Base-by-base conservation (phyloP, 2,888 invertebrate genomes). In the Lepetodrilus schrolli region DNA sequence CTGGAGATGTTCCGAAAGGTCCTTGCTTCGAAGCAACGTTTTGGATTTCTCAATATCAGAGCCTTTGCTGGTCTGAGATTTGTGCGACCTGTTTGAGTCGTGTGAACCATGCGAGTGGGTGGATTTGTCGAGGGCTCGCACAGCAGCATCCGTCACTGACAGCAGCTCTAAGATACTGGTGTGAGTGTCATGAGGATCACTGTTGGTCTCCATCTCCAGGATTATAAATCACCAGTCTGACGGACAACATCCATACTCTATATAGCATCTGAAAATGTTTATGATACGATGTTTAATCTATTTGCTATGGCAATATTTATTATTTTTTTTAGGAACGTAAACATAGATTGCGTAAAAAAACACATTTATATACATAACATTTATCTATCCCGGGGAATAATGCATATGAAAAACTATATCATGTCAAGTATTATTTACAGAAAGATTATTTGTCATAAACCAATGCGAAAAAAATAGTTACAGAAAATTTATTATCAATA, bases 111-210 rank as follows among this genome's bases (percentile, higher is more conserved):
- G 73, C 20, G 74, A 81, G 20, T 77, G 74, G 30, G 72, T 73
- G 3, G 84, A 82, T 72, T 79, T 87, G 72, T 83, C 80, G 49
- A 87, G 69, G 7, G 85, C 84, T 70, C 83, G 83, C 4, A 86
- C 85, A 47, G 84, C 87, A 73, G 84, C 83, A 75, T 83, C 83
- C 21, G 87, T 86, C 2, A 85, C 83, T 8, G 82, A 82, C 36
- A 87, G 71, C 38, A 87, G 72, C 49, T 87, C 87, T 8, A 83
- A 75, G 74, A 86, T 79, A 70, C 83, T 80, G 50, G 65, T 66
- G 17, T 76, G 70, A 17, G 75, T 17, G 26, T n/a, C 58, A n/a
- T 10, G 43, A 43, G 17, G 30, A 20, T 23, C 36, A n/a, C 4
- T 36, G 30, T 34, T 21, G 17, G 20, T 36, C 58, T 58, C 26